Conservation (phyloP, 2,797 vertebrate genomes). For the Cygnus olor region DNA sequence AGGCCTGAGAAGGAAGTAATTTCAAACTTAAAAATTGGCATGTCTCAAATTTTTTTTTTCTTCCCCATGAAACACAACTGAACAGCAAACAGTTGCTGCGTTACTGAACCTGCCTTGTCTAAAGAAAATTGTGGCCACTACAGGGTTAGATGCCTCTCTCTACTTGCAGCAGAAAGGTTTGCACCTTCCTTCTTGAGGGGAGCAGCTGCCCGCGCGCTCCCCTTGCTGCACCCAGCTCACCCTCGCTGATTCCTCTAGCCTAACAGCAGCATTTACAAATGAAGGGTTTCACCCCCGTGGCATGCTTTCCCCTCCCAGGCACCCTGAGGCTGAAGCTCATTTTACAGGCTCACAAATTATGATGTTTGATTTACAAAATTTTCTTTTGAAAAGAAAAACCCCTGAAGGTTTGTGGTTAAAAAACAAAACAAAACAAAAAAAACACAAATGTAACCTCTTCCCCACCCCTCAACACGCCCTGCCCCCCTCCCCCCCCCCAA, state of each 20-base stretch:
- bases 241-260: background rate
- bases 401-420: background rate
- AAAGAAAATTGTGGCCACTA: background rate
- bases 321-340: background rate
- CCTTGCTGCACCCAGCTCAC: background rate
- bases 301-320: background rate
- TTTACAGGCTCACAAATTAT: background rate
- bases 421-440: background rate
- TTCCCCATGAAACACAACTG: background rate
- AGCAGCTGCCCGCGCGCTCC: background rate
- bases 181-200: too few species aligned
- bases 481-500: accelerated
- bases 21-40: background rate
- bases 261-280: background rate
- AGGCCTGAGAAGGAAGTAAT: background rate
- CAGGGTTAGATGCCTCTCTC: background rate
- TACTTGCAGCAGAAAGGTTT: background rate
- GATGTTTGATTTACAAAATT: background rate
- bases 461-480: background rate
- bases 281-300: background rate
- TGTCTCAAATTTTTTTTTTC: background rate
- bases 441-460: background rate
- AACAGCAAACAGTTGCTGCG: background rate
- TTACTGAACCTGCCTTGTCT: background rate
- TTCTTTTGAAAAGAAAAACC: background rate